These are phyloP conservation scores for Trisateles emortualis DNA, from an alignment of 2,888 invertebrate genomes.

Conservation along the genomic window DNA sequence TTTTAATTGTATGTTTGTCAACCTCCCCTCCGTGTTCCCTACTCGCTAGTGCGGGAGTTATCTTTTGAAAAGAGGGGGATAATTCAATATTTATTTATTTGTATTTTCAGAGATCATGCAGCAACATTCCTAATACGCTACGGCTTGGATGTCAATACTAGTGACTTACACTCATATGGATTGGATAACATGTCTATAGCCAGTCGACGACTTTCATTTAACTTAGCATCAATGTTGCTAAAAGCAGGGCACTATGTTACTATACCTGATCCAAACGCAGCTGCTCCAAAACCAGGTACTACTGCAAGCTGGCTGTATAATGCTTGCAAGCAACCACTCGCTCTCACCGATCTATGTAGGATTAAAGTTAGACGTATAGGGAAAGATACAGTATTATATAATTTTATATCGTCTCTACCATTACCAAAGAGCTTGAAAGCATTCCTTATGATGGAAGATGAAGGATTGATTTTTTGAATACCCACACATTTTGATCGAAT, in stretches of 20 bases:
- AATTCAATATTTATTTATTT: no score
- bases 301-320: constrained; percentile 74
- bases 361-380: constrained; percentile 79
- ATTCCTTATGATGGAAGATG: constrained; percentile 87
- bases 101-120: constrained; percentile 76
- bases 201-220: constrained; percentile 66
- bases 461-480: constrained; percentile 43
- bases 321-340: constrained; percentile 79
- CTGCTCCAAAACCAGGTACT: constrained; percentile 53
- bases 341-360: constrained; percentile 86
- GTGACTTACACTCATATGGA: constrained; percentile 84
- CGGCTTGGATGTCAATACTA: constrained; percentile 88
- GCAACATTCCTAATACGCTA: constrained; percentile 87
- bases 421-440: constrained; percentile 85
- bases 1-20: no score
- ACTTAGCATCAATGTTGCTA: constrained; percentile 70
- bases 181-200: constrained; percentile 87
- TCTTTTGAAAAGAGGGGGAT: no score
- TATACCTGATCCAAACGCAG: constrained; percentile 22
- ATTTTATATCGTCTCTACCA: constrained; percentile 74
- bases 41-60: no score
- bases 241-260: constrained; percentile 72
- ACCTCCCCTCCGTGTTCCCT: no score
- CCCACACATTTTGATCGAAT: neutral
- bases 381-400: constrained; percentile 67